Conservation (phyloP, 2,888 invertebrate genomes). For the Xestoiulus laeticollis region DNA sequence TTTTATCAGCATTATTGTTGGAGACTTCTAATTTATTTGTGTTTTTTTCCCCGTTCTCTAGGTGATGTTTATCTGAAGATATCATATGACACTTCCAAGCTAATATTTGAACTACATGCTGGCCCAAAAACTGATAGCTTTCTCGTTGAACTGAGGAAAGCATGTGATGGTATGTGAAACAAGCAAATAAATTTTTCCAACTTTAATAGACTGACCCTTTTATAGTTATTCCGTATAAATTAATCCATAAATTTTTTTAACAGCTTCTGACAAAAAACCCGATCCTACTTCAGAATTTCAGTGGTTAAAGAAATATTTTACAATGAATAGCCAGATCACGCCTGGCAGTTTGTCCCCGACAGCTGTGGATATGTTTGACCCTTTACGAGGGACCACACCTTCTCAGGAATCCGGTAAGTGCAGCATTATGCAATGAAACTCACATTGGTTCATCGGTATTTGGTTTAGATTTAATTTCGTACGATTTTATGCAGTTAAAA, state of each 20-base stretch:
- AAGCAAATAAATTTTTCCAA: neutral
- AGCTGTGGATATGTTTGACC: conserved; percentile 49
- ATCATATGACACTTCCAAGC: conserved; percentile 67
- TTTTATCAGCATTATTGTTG: neutral
- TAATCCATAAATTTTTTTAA: neutral
- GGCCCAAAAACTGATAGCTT: conserved; percentile 74
- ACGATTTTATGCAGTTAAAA: neutral
- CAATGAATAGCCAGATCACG: conserved; percentile 10
- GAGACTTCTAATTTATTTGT: neutral
- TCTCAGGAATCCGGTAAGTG: conserved; percentile 46
- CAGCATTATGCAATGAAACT: neutral
- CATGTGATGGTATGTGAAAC: conserved; percentile 72
- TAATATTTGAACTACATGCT: conserved; percentile 70
- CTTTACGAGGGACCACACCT: neutral
- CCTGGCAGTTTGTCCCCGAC: neutral
- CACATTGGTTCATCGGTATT: neutral
- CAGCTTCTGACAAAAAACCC: conserved; percentile 36
- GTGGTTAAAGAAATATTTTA: conserved; percentile 47
- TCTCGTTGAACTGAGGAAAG: conserved; percentile 77
- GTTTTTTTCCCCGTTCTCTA: neutral
- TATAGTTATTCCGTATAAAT: neutral
- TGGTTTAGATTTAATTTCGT: neutral
- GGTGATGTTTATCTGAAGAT: conserved; percentile 69
- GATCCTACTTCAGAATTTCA: conserved; percentile 15
- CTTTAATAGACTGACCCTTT: too few relatives aligned